These are phyloP conservation scores for Trematomus loennbergii DNA, from an alignment of 2,113 vertebrate species.

Conservation along the genomic window DNA sequence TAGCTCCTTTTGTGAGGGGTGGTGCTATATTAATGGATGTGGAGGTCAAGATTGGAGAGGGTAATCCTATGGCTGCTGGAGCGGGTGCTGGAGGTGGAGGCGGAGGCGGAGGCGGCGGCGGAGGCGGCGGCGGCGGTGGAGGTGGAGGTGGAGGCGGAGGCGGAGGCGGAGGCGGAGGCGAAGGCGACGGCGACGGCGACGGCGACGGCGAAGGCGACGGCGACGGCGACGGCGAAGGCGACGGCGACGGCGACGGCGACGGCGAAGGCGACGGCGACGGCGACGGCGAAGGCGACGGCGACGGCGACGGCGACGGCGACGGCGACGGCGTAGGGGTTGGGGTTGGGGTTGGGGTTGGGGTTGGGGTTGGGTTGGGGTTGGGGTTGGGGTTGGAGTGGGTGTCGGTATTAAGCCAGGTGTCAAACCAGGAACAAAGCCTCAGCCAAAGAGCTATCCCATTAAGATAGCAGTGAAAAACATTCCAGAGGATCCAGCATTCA, in stretches of 20 bases:
- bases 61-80: not conserved
- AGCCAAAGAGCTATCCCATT: slow-evolving; percentile 77
- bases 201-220: not conserved
- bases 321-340: not conserved
- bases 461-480: slow-evolving; percentile 86
- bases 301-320: not conserved
- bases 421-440: slow-evolving; percentile 50
- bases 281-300: not conserved
- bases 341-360: slow-evolving; percentile 26
- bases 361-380: not conserved
- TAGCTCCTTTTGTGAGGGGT: slow-evolving; percentile 70
- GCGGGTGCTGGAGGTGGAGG: not conserved
- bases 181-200: not conserved
- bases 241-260: not conserved
- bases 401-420: slow-evolving; percentile 38
- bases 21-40: slow-evolving; percentile 42
- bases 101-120: not conserved
- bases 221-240: not conserved
- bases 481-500: slow-evolving; percentile 86
- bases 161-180: not conserved
- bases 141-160: not conserved
- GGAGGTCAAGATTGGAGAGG: slow-evolving; percentile 47
- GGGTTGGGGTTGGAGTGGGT: slow-evolving; percentile 17
- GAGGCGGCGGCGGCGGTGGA: too few relatives aligned
- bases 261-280: not conserved